Evolutionary conservation across 2,888 invertebrate genomes (phyloP), one percentile per base, ranked within the genome.

Genomic region (Cacoxenus indagator): DNA sequence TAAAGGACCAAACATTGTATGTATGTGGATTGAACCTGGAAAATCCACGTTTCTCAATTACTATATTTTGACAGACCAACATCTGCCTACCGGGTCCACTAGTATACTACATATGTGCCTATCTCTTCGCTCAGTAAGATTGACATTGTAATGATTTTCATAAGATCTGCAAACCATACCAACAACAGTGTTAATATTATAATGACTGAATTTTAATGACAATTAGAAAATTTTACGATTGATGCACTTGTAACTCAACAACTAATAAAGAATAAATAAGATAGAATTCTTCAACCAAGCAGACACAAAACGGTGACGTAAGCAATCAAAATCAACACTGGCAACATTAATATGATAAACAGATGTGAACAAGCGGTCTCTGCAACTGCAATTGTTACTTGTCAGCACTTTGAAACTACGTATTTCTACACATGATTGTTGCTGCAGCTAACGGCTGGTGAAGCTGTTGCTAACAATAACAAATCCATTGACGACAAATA

Each of bases 401-500:
- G 59, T 59, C 59, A 59, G 31, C 59, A 59, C 59, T 37, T 59
- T 59, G 37, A 59, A 59, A n/a, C n/a, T n/a, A n/a, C n/a, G n/a
- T 59, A 19, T 6, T 27, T 31, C 31, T 29, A 31, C 59, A 59
- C 26, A 59, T 59, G 59, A 59, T 59, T 19, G 31, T 59, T 59
- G 37, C 24, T 17, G 45, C 11, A 8, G 11, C 5, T 11, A 46
- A 46, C 17, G 24, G 24, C 11, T 54, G 51, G 11, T 24, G 24
- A 8, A 6, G 19, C 8, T 48, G 48, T 6, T 78, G 79, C 79
- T 76, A 76, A 81, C 80, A 80, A 80, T 79, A 78, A 80, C 78
- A 78, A 77, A 80, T 82, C 75, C 78, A 80, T 82, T 76, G 82
- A 76, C 82, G 80, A 75, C 75, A 72, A 78, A 76, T 80, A 78